Conservation (phyloP, 1,140 invertebrate species). For the Lordiphosa collinella region DNA sequence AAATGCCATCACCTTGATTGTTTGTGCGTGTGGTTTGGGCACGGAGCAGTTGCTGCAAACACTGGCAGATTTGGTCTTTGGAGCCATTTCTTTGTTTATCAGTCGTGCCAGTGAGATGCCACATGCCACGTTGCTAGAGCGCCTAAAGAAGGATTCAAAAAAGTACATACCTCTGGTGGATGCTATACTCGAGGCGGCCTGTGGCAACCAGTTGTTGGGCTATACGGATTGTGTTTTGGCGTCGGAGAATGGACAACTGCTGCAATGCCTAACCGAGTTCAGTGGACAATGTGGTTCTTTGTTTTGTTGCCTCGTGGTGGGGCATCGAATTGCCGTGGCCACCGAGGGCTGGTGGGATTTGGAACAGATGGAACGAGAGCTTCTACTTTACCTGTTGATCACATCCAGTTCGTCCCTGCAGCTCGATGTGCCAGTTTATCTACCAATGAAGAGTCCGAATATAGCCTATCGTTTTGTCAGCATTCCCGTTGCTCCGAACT, state of each 20-base stretch:
- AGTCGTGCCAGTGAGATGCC: constrained; percentile 86
- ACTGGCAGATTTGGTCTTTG: constrained; percentile 85
- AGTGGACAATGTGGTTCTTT: constrained; percentile 86
- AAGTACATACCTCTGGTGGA: constrained; percentile 83
- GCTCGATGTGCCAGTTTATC: constrained; percentile 87
- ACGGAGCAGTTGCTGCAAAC: constrained; percentile 81
- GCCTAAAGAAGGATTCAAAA: constrained; percentile 70
- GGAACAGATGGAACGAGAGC: constrained; percentile 85
- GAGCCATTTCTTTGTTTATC: constrained; percentile 85
- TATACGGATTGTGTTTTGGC: constrained; percentile 83
- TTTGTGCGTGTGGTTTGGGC: constrained; percentile 82
- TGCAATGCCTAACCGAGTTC: constrained; percentile 81
- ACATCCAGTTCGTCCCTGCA: constrained; percentile 82
- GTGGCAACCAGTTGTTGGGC: constrained; percentile 83
- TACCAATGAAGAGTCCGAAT: constrained; percentile 88
- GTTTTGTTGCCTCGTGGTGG: constrained; percentile 88
- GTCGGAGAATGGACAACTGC: constrained; percentile 84
- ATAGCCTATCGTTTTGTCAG: constrained; percentile 71
- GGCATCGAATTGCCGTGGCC: constrained; percentile 86
- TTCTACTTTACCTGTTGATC: constrained; percentile 84
- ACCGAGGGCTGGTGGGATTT: constrained; percentile 90
- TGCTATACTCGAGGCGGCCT: constrained; percentile 85
- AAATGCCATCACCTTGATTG: constrained; percentile 81
- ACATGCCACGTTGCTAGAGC: constrained; percentile 51
- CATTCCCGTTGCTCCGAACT: constrained; percentile 59